phyloP scores from a whole-genome alignment of 2,797 vertebrate genomes.

The Typhlichthys eigenmanni region DNA sequence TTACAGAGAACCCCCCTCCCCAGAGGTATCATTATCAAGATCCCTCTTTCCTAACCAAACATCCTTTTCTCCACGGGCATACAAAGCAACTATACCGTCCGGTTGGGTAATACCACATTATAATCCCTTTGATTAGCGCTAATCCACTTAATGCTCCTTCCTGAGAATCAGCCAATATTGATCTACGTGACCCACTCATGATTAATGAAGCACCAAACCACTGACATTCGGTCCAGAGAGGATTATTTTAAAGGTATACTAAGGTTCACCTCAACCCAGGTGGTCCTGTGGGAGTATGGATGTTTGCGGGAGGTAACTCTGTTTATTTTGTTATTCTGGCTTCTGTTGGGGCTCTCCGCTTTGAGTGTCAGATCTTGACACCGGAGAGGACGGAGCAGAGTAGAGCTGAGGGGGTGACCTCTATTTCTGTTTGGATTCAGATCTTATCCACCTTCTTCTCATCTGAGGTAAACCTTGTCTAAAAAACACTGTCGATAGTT shows the following conservation, averaged over 20 bases:
- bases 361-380: no score
- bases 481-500: no score
- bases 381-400: no score
- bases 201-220: slow-evolving; percentile 60
- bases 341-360: no score
- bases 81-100: slow-evolving; percentile 52
- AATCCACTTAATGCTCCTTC: slow-evolving; percentile 69
- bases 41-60: slow-evolving; percentile 65
- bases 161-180: slow-evolving; percentile 69
- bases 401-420: no score
- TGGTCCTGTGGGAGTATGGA: no score
- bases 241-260: neutral
- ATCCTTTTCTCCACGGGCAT: slow-evolving; percentile 51
- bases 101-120: slow-evolving; percentile 58
- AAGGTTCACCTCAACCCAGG: neutral
- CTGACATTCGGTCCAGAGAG: neutral
- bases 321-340: no score
- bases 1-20: slow-evolving; percentile 57
- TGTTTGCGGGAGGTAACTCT: no score
- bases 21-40: slow-evolving; percentile 60
- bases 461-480: no score
- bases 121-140: slow-evolving; percentile 72
- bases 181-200: slow-evolving; percentile 61
- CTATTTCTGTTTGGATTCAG: no score
- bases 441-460: no score